Evolutionary conservation across 2,888 invertebrate species (phyloP), one percentile per base, ranked within the genome.

Genomic region (Conus canariensis): DNA sequence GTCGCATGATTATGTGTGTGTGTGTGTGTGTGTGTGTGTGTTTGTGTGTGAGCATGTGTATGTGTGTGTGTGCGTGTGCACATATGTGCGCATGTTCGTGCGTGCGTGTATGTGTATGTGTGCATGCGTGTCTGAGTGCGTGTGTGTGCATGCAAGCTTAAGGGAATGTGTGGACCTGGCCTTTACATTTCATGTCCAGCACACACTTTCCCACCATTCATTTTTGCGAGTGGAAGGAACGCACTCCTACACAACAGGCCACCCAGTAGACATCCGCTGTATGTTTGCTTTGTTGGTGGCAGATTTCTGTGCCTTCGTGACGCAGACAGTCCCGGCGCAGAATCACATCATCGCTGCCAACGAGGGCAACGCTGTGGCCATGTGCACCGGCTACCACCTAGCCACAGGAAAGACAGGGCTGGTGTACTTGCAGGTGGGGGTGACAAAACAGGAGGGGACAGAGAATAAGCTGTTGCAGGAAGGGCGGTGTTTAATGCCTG

Each of bases 231-330:
- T 45, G 45, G 45, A 45, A 4, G 45, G 45, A 45, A 45, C 4
- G 45, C 45, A 45, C 45, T 45, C 45, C 2, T 45, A 4, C 45
- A 45, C 45, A 45, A 45, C 45, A 45, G 45, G 45, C 45, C 45
- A 45, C 3, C 45, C 45, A 45, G 45, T 4, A 30, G 45, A 22
- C 16, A 22, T 70, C 19, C 16, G 4, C 8, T 70, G 70, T 74
- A 5, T 10, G 30, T 30, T 80, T 9, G 30, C 9, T 80, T 12
- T 80, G 5, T 10, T 30, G 30, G 14, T 14, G 30, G 25, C 93
- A 96, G 97, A 97, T 94, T 96, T 96, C 93, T 96, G 96, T 94
- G 96, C 96, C 45, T 96, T 95, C 93, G 95, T 96, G 3, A 96
- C 96, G 9, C 94, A 94, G 59, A 95, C 95, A 91, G 95, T 95